Conservation (phyloP, 2,888 invertebrate species). For the Seladonia tumulorum region DNA sequence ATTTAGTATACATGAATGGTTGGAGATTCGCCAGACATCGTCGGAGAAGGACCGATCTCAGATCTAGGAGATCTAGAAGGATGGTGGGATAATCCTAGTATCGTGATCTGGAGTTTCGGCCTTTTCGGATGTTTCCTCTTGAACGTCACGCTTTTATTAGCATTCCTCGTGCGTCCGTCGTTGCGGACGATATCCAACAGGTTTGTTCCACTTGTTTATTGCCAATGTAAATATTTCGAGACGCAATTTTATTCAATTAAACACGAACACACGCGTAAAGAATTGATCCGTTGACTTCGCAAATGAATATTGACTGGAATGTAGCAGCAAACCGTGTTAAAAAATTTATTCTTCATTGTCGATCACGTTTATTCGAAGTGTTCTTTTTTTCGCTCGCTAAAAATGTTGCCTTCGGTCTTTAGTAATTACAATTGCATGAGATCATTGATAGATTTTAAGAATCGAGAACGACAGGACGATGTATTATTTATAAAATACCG, state of each 20-base stretch:
- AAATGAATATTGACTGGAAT: not conserved
- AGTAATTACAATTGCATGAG: not conserved
- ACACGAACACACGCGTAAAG: not conserved
- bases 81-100: conserved; percentile 80
- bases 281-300: not conserved
- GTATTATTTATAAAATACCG: not conserved
- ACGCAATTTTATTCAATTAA: not conserved
- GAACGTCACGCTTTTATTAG: conserved; percentile 90
- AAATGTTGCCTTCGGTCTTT: not conserved
- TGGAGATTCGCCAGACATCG: conserved; percentile 82
- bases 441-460: not conserved
- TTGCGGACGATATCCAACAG: conserved; percentile 92
- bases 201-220: conserved; percentile 84
- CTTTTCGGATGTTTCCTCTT: conserved; percentile 89
- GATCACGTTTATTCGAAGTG: not conserved
- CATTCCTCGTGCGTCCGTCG: conserved; percentile 90
- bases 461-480: not conserved
- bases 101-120: conserved; percentile 82
- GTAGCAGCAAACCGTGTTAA: not conserved
- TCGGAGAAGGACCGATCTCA: conserved; percentile 79
- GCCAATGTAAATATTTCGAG: not conserved
- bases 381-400: not conserved
- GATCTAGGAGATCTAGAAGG: conserved; percentile 79
- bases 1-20: conserved; percentile 83
- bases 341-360: not conserved